Percentiles rank a stretch among this genome's conserved stretches.
phyloP scores from a whole-genome alignment of 2,113 vertebrate species.

The Macaca fascicularis region T2T-MFA8v1.1 NC_088385.1:109957501-109958000 shows the following conservation, averaged over 20 bases:
- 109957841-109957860: background rate
- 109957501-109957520: background rate
- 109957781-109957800: background rate
- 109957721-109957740: background rate
- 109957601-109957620: background rate
- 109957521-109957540: background rate
- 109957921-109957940: background rate
- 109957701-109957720: background rate
- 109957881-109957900: background rate
- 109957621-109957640: background rate
- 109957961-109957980: background rate
- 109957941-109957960: background rate
- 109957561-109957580: background rate
- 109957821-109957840: background rate
- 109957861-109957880: background rate
- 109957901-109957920: background rate
- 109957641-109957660: background rate
- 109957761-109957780: background rate
- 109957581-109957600: background rate
- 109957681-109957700: background rate
- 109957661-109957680: background rate
- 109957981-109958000: background rate
- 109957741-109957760: background rate
- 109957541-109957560: background rate
- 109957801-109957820: background rate